phyloP scores from a whole-genome alignment of 1,140 invertebrate species.

The Antheraea mylitta region DNA sequence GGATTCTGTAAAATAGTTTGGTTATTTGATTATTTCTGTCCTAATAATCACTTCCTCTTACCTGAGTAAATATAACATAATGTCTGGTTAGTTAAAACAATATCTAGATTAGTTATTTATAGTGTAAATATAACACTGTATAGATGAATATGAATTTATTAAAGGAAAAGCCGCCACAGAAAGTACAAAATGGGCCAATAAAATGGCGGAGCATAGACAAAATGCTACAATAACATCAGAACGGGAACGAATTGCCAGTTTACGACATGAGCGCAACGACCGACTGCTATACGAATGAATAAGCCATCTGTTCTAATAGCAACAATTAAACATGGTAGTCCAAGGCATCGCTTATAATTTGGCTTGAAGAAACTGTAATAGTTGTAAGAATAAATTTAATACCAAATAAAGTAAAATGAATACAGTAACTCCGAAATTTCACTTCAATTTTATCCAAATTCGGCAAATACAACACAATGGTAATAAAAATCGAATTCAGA shows the following conservation, averaged over 20 bases:
- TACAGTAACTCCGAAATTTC: too few species aligned
- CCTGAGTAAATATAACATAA: too few species aligned
- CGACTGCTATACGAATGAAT: constrained; percentile 78
- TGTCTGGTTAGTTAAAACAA: too few species aligned
- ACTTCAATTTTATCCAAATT: too few species aligned
- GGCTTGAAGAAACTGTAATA: constrained; percentile 45
- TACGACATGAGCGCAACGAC: constrained; percentile 74
- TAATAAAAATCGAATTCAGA: too few species aligned
- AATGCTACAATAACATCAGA: constrained; percentile 77
- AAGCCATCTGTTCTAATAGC: constrained; percentile 78
- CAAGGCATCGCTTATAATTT: constrained; percentile 34
- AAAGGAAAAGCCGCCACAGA: constrained; percentile 33
- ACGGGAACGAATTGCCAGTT: constrained; percentile 76
- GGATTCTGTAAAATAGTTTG: too few species aligned
- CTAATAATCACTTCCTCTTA: too few species aligned
- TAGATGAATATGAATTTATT: constrained; percentile 9
- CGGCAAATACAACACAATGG: too few species aligned
- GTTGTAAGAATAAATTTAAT: not conserved
- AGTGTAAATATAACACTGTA: too few species aligned
- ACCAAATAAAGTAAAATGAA: too few species aligned
- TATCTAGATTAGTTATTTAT: too few species aligned
- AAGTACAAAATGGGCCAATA: constrained; percentile 73
- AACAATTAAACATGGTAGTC: constrained; percentile 75
- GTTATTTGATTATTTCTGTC: too few species aligned
- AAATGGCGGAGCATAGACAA: constrained; percentile 76